Conservation (phyloP, 2,113 vertebrate species). For the Scytalopus superciliaris region DNA sequence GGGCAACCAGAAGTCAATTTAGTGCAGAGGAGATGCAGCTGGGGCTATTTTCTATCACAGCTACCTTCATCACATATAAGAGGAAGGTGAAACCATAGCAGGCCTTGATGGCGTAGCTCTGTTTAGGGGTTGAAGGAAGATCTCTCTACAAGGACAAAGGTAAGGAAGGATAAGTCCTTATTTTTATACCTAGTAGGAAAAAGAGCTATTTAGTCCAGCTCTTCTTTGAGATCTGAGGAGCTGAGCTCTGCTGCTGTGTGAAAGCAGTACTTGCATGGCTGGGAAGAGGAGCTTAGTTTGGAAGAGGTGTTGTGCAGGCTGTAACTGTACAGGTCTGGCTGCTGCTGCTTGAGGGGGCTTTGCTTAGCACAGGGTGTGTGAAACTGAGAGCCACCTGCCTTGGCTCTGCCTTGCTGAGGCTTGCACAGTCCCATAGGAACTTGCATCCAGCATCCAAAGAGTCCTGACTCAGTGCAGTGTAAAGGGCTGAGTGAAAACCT, state of each 20-base stretch:
- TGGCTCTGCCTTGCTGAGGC: neutral
- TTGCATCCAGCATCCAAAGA: neutral
- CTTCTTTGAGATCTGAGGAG: neutral
- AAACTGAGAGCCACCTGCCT: neutral
- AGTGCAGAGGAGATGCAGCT: neutral
- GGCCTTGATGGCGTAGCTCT: rapidly evolving
- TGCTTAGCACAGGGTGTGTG: neutral
- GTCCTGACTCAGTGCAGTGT: neutral
- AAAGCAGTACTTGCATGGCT: rapidly evolving
- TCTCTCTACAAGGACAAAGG: rapidly evolving
- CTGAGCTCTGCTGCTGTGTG: neutral
- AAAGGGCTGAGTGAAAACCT: neutral
- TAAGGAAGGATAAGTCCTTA: neutral
- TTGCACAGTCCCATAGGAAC: neutral
- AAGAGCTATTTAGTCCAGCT: neutral
- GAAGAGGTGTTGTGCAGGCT: neutral
- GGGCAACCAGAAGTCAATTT: neutral
- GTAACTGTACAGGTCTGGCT: neutral
- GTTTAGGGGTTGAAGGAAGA: neutral
- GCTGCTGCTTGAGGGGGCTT: neutral
- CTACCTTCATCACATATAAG: neutral
- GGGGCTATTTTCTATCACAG: neutral
- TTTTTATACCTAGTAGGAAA: neutral
- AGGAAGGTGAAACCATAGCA: neutral
- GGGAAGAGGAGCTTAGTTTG: neutral